phyloP scores from a whole-genome alignment of 2,797 vertebrate species.

The Myoxocephalus aenaeus region DNA sequence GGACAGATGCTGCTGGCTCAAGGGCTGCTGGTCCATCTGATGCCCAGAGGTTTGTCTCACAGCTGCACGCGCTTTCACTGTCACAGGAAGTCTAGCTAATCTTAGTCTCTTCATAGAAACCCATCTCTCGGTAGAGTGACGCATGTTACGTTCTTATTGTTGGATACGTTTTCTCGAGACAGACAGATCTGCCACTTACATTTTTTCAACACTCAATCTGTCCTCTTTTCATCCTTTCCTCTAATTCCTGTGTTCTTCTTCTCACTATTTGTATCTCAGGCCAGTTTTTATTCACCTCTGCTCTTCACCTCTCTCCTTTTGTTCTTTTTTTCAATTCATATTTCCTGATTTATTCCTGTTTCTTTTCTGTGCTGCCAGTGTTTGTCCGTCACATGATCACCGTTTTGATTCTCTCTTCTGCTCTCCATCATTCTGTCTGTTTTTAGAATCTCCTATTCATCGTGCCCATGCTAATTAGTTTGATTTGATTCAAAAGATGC shows the following conservation, averaged over 20 bases:
- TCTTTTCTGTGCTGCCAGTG: neutral
- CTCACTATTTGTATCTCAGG: neutral
- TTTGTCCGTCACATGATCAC: neutral
- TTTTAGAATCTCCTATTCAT: neutral
- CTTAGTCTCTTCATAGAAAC: neutral
- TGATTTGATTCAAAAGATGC: neutral
- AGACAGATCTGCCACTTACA: neutral
- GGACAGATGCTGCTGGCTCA: slow-evolving; percentile 95
- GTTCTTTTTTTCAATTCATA: neutral
- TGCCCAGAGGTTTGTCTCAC: slow-evolving; percentile 84
- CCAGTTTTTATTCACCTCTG: neutral
- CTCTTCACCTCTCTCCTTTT: neutral
- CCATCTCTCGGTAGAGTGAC: neutral
- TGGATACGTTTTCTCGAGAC: neutral
- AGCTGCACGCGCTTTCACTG: neutral
- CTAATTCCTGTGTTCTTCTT: neutral
- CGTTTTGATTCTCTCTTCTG: neutral
- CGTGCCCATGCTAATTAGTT: neutral
- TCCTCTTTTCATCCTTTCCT: neutral
- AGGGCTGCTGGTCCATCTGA: slow-evolving; percentile 89
- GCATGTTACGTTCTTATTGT: neutral
- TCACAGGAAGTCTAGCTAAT: neutral
- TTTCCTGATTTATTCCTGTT: neutral
- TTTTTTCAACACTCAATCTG: no score
- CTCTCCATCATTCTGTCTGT: neutral